phyloP scores from a whole-genome alignment of 2,888 invertebrate genomes.

The Hirtodrosophila cameraria region DNA sequence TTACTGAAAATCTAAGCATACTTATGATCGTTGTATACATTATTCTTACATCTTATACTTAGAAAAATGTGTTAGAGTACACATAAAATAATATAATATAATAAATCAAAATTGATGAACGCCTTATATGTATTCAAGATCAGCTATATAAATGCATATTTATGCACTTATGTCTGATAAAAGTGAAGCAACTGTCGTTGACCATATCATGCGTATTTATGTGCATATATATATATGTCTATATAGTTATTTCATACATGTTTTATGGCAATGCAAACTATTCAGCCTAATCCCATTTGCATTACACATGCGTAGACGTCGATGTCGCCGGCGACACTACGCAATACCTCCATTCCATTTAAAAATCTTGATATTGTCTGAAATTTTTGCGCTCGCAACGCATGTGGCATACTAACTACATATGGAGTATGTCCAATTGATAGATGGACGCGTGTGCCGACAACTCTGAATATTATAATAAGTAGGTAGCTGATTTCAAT shows the following conservation, averaged over 20 bases:
- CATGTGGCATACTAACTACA: slow-evolving; percentile 46
- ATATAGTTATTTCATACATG: slow-evolving; percentile 11
- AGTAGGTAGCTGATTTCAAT: slow-evolving; percentile 28
- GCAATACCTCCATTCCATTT: slow-evolving; percentile 58
- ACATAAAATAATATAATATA: neutral
- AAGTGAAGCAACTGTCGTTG: slow-evolving; percentile 46
- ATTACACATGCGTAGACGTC: slow-evolving; percentile 67
- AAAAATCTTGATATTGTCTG: slow-evolving; percentile 40
- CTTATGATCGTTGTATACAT: no score
- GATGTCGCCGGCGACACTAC: slow-evolving; percentile 49
- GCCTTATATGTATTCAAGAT: slow-evolving; percentile 7
- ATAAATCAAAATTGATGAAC: neutral
- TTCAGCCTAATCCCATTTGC: slow-evolving; percentile 45
- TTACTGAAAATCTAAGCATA: no score
- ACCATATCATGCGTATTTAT: slow-evolving; percentile 31
- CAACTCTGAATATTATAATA: slow-evolving; percentile 20
- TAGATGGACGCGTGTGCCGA: slow-evolving; percentile 30
- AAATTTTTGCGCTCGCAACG: slow-evolving; percentile 41
- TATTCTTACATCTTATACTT: no score
- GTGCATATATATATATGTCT: neutral
- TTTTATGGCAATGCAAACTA: slow-evolving; percentile 32
- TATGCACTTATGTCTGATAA: slow-evolving; percentile 10
- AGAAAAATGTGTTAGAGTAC: no score
- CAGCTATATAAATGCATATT: no score
- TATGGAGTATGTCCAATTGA: slow-evolving; percentile 4